These are phyloP conservation scores for Dryoscopus gambensis DNA, from an alignment of 2,113 vertebrate species.

Conservation along the genomic window DNA sequence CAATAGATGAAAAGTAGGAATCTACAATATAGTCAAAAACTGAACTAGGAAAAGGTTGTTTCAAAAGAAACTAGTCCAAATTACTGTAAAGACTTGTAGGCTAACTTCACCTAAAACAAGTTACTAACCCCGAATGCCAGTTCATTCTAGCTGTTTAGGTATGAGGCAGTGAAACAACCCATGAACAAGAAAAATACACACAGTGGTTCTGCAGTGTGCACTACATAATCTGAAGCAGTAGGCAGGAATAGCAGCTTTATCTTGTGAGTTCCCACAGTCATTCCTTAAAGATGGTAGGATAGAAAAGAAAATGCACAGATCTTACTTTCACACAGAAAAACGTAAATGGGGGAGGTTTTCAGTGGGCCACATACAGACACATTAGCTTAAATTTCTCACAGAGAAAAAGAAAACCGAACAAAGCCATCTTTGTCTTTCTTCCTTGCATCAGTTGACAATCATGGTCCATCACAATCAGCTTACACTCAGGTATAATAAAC, in stretches of 20 bases:
- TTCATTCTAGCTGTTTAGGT: conserved; percentile 85
- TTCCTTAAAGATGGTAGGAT: background rate
- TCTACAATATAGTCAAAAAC: background rate
- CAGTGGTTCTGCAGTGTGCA: conserved; percentile 75
- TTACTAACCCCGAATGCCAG: conserved; percentile 74
- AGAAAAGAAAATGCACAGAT: background rate
- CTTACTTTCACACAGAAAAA: background rate
- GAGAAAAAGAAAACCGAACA: conserved; percentile 49
- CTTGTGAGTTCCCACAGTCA: conserved; percentile 56
- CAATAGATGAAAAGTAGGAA: background rate
- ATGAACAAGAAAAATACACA: conserved; percentile 83
- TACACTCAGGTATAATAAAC: conserved; percentile 66
- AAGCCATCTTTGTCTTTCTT: conserved; percentile 62
- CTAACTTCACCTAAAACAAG: conserved; percentile 56
- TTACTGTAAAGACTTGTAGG: conserved; percentile 29
- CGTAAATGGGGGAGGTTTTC: conserved; percentile 34
- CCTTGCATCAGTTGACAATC: conserved; percentile 55
- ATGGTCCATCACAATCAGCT: conserved; percentile 55
- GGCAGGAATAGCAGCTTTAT: conserved; percentile 76
- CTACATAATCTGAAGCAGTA: conserved; percentile 81
- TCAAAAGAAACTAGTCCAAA: conserved; percentile 23
- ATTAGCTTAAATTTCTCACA: background rate
- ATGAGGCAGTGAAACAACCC: conserved; percentile 82
- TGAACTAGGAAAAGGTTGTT: conserved; percentile 29
- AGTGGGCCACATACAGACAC: background rate